phyloP scores from a whole-genome alignment of 2,113 vertebrate genomes.

The Eurystomus gularis region DNA sequence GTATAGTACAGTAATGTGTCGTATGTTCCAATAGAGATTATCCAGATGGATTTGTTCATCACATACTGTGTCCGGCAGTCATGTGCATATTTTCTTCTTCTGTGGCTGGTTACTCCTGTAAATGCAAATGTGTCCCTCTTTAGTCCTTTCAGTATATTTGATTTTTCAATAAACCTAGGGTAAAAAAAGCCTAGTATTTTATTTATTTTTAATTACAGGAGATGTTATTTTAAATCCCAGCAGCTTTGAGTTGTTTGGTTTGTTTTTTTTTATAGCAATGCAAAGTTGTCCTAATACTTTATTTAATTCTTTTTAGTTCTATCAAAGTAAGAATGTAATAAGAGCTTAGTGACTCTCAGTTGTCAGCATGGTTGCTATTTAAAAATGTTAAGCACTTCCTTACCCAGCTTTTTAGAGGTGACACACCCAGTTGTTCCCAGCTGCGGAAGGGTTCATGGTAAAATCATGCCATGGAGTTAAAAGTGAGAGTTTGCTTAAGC shows the following conservation, averaged over 20 bases:
- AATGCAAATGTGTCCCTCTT: background rate
- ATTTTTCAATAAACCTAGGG: no score
- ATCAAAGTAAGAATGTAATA: constrained; percentile 23
- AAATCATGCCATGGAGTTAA: background rate
- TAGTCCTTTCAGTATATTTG: background rate
- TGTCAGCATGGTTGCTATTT: constrained; percentile 68
- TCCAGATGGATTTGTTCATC: constrained; percentile 1
- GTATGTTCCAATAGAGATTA: constrained; percentile 33
- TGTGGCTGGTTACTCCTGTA: background rate
- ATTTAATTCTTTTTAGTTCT: background rate
- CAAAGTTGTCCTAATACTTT: background rate
- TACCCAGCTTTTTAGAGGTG: background rate
- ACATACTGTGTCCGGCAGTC: background rate
- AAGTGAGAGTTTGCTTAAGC: background rate
- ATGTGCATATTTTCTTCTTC: background rate
- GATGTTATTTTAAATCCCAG: background rate
- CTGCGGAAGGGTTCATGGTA: background rate
- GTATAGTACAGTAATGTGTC: background rate
- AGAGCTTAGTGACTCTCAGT: constrained; percentile 19
- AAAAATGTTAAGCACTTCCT: constrained; percentile 49
- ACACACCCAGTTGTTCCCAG: constrained; percentile 51
- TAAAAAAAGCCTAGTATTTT: background rate
- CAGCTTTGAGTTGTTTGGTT: background rate
- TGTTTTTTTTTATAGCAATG: background rate
- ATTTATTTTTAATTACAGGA: background rate